Base-by-base conservation (phyloP, 2,113 vertebrate species). In the Tenrec ecaudatus region DNA sequence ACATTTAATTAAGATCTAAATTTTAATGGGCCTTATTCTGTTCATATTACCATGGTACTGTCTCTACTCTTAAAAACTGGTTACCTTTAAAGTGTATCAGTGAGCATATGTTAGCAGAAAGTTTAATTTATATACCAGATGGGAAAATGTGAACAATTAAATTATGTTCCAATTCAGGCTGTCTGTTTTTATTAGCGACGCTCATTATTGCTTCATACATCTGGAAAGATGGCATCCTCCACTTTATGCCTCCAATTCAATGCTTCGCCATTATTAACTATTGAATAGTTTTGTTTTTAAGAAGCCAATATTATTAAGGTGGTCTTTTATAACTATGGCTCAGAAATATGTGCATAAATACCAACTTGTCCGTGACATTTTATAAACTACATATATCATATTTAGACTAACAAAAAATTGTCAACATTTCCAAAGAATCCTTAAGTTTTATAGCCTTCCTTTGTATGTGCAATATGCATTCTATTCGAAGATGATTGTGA, bases 121-220 rank as follows among this genome's bases (percentile, higher is more conserved):
- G 25, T 82, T 95, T 95, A 94, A 95, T 95, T 94, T 93, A 92
- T 71, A 69, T 60, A 78, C 76, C 92, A 96, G 82, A 95, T 94
- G 94, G 87, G 62, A 57, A 95, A 94, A 93, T 95, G 95, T 90
- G 95, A 97, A 95, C 93, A 95, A 93, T 91, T 95, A 94, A 87
- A 89, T 96, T 96, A 95, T 81, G 40, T 86, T 92, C 77, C 43
- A 93, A 91, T 93, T 69, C 86, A 82, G 75, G 71, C 88, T 95
- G 53, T 95, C 86, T 92, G 58, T 86, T 94, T 89, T 94, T 91
- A 95, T 95, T 95, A 92, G 89, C 92, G 88, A 83, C 82, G 81
- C 91, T 93, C 95, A 93, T 95, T 96, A 95, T 66, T 93, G 83
- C 68, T 94, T 92, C 94, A 73, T 93, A 87, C 88, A 94, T 92